Base-by-base conservation (phyloP, 2,888 invertebrate species). In the Diplazon laetatorius region DNA sequence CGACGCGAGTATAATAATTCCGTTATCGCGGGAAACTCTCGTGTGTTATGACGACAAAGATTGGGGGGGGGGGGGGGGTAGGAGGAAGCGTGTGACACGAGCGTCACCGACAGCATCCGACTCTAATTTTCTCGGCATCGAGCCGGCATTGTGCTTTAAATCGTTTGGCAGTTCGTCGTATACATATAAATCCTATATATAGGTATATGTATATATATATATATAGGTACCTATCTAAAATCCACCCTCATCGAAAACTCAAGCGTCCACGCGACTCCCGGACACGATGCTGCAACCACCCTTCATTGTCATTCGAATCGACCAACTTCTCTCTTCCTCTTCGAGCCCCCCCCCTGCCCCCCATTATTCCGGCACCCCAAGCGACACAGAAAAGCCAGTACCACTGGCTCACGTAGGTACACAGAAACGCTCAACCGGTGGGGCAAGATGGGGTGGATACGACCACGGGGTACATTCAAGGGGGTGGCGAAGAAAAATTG, bases 41-140 rank as follows among this genome's bases (percentile, higher is more conserved):
- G 50, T 16, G 50, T 20, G 50, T 37, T 9, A 39, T 10, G 50
- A 55, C 18, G 39, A n/a, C 25, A 22, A 14, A 3, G 52, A 22
- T 10, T 18, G 20, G 1, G 12, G 52, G 3, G n/a, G 52, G 10
- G 20, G 12, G 25, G 25, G 14, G 22, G 30, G 22, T 3, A 10
- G 2, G 25, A 8, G 9, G 50, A 6, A 25, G 52, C n/a, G n/a
- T n/a, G 66, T 75, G 76, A 57, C 71, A 89, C 88, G 87, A 83
- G 88, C 89, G 89, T 90, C 90, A 90, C 84, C 83, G 82, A 80
- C 90, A 90, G 87, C 84, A n/a, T 85, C 85, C 88, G 88, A 87
- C 88, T 89, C 89, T 90, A 90, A 90, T 90, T 90, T 89, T 85
- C 89, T 83, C 88, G 86, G 87, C 87, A 89, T 89, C 89, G 88